These are phyloP conservation scores for Phortica variegata DNA, from an alignment of 1,140 invertebrate genomes.

Conservation along the genomic window DNA sequence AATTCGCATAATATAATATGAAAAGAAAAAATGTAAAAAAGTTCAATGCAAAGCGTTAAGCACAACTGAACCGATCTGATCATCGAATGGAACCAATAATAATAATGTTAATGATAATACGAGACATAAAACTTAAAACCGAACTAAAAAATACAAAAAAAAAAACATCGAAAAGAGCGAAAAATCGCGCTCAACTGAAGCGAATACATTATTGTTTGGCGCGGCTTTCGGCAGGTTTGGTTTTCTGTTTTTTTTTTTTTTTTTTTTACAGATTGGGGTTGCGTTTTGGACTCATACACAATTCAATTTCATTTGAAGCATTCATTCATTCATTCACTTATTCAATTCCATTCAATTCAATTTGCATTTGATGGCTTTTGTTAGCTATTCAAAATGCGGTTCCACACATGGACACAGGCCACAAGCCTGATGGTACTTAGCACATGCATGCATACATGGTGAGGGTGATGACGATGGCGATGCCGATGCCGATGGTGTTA, in stretches of 20 bases:
- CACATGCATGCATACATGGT: conserved; percentile 32
- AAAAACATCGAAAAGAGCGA: no score
- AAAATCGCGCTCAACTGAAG: no score
- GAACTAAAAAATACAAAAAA: no score
- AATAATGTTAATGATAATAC: conserved; percentile 16
- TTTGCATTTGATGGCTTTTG: conserved; percentile 35
- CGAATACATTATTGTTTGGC: conserved; percentile 51
- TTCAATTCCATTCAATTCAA: conserved; percentile 38
- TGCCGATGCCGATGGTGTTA: conserved; percentile 20
- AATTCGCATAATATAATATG: no score
- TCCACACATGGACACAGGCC: conserved; percentile 13
- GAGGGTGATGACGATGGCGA: conserved; percentile 2
- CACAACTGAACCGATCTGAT: conserved; percentile 39
- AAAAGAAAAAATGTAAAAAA: no score
- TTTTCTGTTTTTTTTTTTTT: background rate
- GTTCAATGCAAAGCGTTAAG: no score
- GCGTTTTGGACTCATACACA: conserved; percentile 8
- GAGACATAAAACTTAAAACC: no score
- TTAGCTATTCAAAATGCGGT: conserved; percentile 1
- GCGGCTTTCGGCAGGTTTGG: conserved; percentile 21
- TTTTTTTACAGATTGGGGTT: conserved; percentile 8
- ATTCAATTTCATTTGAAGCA: conserved; percentile 38
- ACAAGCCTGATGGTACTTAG: background rate
- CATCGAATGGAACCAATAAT: conserved; percentile 57
- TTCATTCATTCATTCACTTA: conserved; percentile 21